Evolutionary conservation across 2,113 vertebrate genomes (phyloP), one percentile per base, ranked within the genome.

Genomic region (Globicephala melas): DNA sequence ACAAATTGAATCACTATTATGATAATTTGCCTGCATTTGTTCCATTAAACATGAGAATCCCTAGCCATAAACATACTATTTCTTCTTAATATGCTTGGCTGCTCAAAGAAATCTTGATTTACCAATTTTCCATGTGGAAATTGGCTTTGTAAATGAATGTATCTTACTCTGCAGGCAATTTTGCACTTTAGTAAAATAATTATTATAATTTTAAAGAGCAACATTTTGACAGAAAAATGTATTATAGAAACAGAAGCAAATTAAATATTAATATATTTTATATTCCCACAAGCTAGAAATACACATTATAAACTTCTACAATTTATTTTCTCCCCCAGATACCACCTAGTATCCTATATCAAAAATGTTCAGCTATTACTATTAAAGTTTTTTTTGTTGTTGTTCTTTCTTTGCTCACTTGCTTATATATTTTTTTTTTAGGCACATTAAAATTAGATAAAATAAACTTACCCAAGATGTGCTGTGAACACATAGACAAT

Each of bases 211-310:
- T 50, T 13, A 8, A 90, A 91, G 83, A 87, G 2, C 25, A 86
- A 85, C 8, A 74, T 74, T 73, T 92, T 89, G 47, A 89, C 28
- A 80, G 11, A 85, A 71, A 82, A 89, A 36, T 28, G n/a, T 41
- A 85, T 82, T 81, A 1, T 5, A 76, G 41, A 55, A 80, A 70
- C 21, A 73, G 15, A 58, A 7, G 6, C 5, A 84, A 92, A 74
- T 85, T 92, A 70, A 82, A 91, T 96, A 91, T 90, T 83, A 96
- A 77, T 81, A 74, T 63, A 50, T 74, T 86, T 95, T 82, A 87
- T 82, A 76, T 70, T 74, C 8, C 10, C 25, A 80, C 31, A 87
- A 74, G 25, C 58, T 92, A 63, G 12, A 26, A 95, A 96, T 86
- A 6, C 0, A 80, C n/a, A 8, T 90, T 38, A 86, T 58, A 82